phyloP scores from a whole-genome alignment of 2,797 vertebrate species.

The Scarus forsteni region DNA sequence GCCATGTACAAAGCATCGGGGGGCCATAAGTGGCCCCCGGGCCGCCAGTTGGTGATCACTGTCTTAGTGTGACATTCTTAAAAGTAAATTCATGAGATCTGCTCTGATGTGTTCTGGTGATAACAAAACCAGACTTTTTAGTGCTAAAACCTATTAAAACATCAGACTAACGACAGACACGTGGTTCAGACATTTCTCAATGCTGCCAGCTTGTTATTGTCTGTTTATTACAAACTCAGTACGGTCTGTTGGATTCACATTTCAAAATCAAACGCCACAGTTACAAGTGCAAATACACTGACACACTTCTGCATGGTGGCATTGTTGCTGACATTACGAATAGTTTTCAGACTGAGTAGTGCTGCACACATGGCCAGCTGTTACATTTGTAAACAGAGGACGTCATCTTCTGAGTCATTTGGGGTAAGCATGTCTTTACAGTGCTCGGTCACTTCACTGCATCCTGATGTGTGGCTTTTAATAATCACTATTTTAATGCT shows the following conservation, averaged over 20 bases:
- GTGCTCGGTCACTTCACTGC: background rate
- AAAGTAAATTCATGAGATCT: too few relatives aligned
- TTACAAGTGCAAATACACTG: conserved; percentile 1
- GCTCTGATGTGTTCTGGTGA: too few relatives aligned
- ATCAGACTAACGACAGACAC: background rate
- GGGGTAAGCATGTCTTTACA: conserved; percentile 26
- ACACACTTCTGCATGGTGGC: background rate
- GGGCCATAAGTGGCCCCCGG: too few relatives aligned
- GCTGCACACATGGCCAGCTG: conserved; percentile 54
- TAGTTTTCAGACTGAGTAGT: conserved; percentile 9
- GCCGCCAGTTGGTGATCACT: too few relatives aligned
- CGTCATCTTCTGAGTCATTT: conserved; percentile 60
- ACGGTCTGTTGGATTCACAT: background rate
- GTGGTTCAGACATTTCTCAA: background rate
- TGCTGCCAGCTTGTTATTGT: background rate
- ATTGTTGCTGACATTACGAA: conserved; percentile 31
- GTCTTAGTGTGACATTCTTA: too few relatives aligned
- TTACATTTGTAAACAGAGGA: conserved; percentile 69
- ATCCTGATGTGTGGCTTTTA: background rate
- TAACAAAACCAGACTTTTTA: too few relatives aligned
- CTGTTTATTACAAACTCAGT: background rate
- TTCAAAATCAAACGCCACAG: background rate
- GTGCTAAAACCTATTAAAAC: background rate
- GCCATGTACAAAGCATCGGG: too few relatives aligned
- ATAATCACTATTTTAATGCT: conserved; percentile 3